Evolutionary conservation across 37 sponge, comb jelly and placozoan species (phyloP), one percentile per base, ranked within the genome.

Genomic region (Tethya wilhelma): DNA sequence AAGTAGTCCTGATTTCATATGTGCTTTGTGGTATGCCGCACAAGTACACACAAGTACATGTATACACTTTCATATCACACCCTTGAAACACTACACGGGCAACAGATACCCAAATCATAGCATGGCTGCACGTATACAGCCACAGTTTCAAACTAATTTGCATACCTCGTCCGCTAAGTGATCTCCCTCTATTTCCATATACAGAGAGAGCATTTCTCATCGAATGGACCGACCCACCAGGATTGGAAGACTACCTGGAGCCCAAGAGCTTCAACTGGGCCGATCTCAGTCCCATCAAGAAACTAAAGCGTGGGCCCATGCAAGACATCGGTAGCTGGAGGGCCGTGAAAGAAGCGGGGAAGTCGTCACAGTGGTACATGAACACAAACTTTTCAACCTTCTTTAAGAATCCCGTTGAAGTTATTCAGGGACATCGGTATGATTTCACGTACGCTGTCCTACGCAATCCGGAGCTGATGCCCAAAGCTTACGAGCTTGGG

Each of bases 291-390:
- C 44, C 66, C 5, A 49, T 76, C 28, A 29, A 76, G 30, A 1
- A 58, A 4, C 43, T 67, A 19, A 67, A 87, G 30, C 70, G 75
- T 14, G 80, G 75, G 7, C 74, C 64, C 8, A 9, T 65, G 23
- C 58, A 55, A 45, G 88, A 87, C 45, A 87, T 87, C 39, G 88
- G 77, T 17, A 87, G 82, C 56, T 87, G 88, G 88, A 37, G 63
- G 38, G 34, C 88, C 5, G 67, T 66, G 4, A 67, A 60, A 23
- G 76, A 71, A n/a, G 1, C 34, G 0, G 68, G 76, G 14, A 56
- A 28, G 43, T 62, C 74, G n/a, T 81, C 58, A 14, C 73, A 74
- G 39, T 87, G 88, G 88, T 87, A 81, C 70, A 87, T 67, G 77
- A 31, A 74, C 7, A 81, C 77, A 2, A 69, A 87, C 40, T 87